Evolutionary conservation across 1,140 invertebrate species (phyloP).

Genomic region (Catajapyx aquilonaris): DNA sequence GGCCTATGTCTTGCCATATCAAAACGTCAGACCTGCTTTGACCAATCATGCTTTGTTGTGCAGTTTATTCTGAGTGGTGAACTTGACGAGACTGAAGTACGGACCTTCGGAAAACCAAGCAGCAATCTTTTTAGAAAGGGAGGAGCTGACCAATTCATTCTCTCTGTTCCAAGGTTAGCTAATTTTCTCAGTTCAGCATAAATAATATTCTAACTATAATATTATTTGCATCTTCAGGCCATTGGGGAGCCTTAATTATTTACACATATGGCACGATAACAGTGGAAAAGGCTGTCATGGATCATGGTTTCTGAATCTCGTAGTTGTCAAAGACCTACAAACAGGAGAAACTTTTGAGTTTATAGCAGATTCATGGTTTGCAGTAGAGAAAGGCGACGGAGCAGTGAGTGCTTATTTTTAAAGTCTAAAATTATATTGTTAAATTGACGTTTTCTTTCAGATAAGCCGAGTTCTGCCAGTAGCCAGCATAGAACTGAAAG

Average conservation of each 20-base stretch:
- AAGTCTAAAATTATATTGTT: not conserved
- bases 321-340: constrained; percentile 29
- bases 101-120: no score
- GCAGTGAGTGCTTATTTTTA: constrained; percentile 15
- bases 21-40: no score
- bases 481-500: constrained; percentile 23
- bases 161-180: no score
- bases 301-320: constrained; percentile 29
- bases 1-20: no score
- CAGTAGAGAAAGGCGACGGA: constrained; percentile 32
- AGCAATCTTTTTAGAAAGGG: no score
- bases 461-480: constrained; percentile 30
- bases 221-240: constrained; percentile 17
- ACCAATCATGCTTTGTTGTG: no score
- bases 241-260: constrained; percentile 26
- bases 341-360: constrained; percentile 28
- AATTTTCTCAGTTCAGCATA: no score
- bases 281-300: constrained; percentile 25
- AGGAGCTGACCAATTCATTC: no score
- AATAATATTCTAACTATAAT: no score
- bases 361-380: constrained; percentile 29
- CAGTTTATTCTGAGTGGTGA: no score
- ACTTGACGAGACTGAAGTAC: no score
- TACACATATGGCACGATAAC: constrained; percentile 34
- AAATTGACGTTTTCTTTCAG: constrained; percentile 12